Base-by-base conservation (phyloP, 2,888 invertebrate genomes). In the Lacanobia wlatinum region DNA sequence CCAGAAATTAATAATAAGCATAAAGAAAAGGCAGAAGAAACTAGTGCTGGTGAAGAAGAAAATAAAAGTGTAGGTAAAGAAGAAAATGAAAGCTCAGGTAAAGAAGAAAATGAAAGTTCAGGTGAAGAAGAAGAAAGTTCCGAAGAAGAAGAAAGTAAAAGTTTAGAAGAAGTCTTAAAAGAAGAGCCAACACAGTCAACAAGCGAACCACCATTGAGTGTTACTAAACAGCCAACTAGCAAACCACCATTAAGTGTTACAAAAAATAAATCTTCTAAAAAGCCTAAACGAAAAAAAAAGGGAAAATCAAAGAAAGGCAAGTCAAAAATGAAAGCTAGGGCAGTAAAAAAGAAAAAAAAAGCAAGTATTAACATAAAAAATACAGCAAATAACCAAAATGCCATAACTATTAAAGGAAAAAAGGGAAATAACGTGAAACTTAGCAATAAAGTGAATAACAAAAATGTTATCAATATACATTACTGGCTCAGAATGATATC, bases 391-490 rank as follows among this genome's bases (percentile, higher is more conserved):
- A 76, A 76, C 4, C 12, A 53, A 34, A 76, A 72, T 14, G n/a
- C 4, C 9, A 46, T 76, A 5, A 53, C 43, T 38, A 10, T 67
- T 23, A 12, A 12, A 63, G 65, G 43, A 1, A 64, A 75, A 50
- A 50, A 62, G 34, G 14, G 8, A 21, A 14, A 21, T 21, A 43
- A 16, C 6, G 34, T 64, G 12, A 64, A 75, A 76, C 1, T 76
- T 9, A 2, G 50, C 10, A 71, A 46, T 52, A 53, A 53, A 1
- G 21, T 53, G 7, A 53, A 46, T 16, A 52, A 64, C 12, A 76
- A 63, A 43, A 64, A 76, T 65, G 7, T 76, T 38, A 34, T 76
- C 23, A 71, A 65, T 38, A 16, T 71, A 65, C 43, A 71, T 76
- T 46, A 65, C 52, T 53, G 23, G 34, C 16, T 38, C 16, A 53